Evolutionary conservation across 1,140 invertebrate species (phyloP).

Genomic region (Zaprionus kolodkinae): DNA sequence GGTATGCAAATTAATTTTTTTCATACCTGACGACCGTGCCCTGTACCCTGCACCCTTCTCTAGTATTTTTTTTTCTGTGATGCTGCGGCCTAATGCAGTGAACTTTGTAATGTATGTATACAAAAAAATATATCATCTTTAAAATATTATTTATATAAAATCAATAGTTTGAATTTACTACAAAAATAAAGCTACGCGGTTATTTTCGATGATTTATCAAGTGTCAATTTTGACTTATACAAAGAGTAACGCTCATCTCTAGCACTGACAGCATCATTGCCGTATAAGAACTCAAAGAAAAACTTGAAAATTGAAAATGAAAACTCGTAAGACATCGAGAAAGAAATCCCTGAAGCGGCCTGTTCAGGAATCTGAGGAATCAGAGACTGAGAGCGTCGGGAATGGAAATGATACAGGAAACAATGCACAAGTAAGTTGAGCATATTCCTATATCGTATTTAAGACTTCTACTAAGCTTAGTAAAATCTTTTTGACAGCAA

Average conservation of each 20-base stretch:
- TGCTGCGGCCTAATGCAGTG: too few species aligned
- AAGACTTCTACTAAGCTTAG: neutral
- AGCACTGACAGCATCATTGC: neutral
- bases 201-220: neutral
- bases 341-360: neutral
- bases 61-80: too few species aligned
- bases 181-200: neutral
- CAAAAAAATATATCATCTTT: too few species aligned
- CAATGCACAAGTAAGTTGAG: neutral
- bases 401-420: neutral
- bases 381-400: neutral
- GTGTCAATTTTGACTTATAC: neutral
- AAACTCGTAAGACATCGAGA: neutral
- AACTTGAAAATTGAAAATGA: neutral
- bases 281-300: neutral
- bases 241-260: neutral
- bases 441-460: neutral
- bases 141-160: neutral
- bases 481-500: neutral
- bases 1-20: slow-evolving; percentile 80
- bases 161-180: neutral
- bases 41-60: slow-evolving; percentile 11
- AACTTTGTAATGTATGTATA: too few species aligned
- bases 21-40: slow-evolving; percentile 12
- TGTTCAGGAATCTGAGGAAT: neutral